phyloP scores from a whole-genome alignment of 1,140 invertebrate species.

The Oncopeltus fasciatus region DNA sequence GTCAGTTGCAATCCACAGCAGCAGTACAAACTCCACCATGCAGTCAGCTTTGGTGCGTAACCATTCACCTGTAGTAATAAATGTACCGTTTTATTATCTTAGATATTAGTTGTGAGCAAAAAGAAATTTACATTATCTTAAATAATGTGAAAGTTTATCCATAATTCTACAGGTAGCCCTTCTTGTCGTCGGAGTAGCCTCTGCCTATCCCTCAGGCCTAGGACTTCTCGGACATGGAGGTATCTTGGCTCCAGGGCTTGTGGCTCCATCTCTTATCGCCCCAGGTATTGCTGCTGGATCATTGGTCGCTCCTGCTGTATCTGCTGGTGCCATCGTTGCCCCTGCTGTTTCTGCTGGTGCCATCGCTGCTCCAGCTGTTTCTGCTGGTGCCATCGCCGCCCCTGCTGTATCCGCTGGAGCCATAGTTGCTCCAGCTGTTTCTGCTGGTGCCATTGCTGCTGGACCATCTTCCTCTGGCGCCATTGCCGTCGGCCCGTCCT shows the following conservation, averaged over 20 bases:
- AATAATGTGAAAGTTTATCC: no score
- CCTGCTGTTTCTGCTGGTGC: not conserved
- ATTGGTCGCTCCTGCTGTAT: not conserved
- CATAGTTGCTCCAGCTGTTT: not conserved
- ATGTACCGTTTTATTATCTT: no score
- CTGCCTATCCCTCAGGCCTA: not conserved
- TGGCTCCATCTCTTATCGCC: not conserved
- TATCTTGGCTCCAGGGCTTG: not conserved
- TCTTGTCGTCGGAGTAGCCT: not conserved
- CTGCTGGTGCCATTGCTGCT: not conserved
- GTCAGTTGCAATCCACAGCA: no score
- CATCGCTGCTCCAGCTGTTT: not conserved
- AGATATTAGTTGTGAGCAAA: no score
- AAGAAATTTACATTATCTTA: no score
- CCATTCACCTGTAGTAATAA: no score
- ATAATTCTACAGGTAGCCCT: not conserved
- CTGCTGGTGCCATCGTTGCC: not conserved
- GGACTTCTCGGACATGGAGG: not conserved
- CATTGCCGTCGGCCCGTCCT: not conserved
- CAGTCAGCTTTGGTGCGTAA: no score
- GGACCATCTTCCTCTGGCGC: not conserved
- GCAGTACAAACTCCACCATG: no score
- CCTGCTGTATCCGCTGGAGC: not conserved
- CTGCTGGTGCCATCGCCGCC: not conserved
- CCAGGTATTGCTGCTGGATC: not conserved